Percentiles rank a stretch among this genome's conserved stretches.
Conservation (phyloP, 2,113 vertebrate genomes). For the Promerops cafer region DNA sequence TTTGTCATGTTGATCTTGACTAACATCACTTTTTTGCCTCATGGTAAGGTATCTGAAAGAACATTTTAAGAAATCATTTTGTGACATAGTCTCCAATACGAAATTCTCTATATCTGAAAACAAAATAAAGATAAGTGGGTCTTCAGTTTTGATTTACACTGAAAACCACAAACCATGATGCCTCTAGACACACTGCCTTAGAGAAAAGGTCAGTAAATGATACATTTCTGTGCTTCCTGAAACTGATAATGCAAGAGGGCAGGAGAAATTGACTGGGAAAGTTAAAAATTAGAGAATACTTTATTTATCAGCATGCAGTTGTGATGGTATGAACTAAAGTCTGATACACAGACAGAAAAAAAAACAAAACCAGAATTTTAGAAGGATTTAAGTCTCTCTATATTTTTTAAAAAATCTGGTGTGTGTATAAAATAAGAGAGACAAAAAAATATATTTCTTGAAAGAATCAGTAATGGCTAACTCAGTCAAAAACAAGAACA, state of each 20-base stretch:
- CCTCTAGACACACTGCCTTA: neutral
- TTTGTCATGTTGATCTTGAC: too few species aligned
- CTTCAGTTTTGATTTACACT: neutral
- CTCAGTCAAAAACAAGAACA: neutral
- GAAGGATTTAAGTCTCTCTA: neutral
- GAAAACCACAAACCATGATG: neutral
- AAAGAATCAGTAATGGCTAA: neutral
- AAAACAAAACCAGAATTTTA: neutral
- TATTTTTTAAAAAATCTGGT: neutral
- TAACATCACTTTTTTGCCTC: neutral
- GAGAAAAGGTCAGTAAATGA: neutral
- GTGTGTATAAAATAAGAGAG: neutral
- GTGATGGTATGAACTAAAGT: neutral
- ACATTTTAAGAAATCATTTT: neutral
- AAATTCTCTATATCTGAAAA: neutral
- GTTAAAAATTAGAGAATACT: neutral
- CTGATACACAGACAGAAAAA: neutral
- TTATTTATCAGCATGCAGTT: neutral
- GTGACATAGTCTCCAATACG: neutral
- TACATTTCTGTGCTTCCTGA: neutral
- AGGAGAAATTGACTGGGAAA: neutral
- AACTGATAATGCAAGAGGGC: neutral
- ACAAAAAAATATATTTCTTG: neutral
- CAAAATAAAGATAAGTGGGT: neutral
- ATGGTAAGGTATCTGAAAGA: neutral